Conservation (phyloP, 2,113 vertebrate species). For the Baryphthengus martii region DNA sequence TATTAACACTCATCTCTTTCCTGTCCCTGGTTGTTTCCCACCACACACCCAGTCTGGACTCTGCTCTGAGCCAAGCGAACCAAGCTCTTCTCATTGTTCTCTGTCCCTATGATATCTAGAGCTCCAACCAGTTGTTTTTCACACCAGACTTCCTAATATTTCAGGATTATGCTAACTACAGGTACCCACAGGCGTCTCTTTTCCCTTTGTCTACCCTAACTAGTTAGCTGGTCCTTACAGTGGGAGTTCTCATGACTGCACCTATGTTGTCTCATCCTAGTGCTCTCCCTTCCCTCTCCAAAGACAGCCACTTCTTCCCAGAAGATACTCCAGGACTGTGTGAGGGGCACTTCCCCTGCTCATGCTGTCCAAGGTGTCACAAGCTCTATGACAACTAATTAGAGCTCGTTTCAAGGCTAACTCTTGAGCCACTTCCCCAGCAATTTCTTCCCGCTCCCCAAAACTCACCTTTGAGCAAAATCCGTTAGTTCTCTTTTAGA, state of each 20-base stretch:
- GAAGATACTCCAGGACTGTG: not conserved
- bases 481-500: not conserved
- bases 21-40: not conserved
- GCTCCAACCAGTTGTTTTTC: not conserved
- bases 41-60: not conserved
- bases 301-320: not conserved
- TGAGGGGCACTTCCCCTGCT: not conserved
- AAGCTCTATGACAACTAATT: not conserved
- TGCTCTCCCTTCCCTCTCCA: not conserved
- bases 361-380: not conserved
- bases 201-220: not conserved
- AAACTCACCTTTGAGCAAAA: not conserved
- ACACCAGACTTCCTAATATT: not conserved
- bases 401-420: not conserved
- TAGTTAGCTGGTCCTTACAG: rapidly evolving
- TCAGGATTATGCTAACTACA: not conserved
- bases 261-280: not conserved
- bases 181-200: not conserved
- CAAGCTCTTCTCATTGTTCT: not conserved
- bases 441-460: not conserved
- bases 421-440: not conserved
- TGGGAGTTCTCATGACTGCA: not conserved
- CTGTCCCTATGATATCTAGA: not conserved
- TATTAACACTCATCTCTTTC: not conserved
- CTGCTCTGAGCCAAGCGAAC: not conserved